Percentiles rank a stretch among this genome's conserved stretches.
Conservation (phyloP, 1,140 invertebrate genomes). For the Drosophila paulistorum region DNA sequence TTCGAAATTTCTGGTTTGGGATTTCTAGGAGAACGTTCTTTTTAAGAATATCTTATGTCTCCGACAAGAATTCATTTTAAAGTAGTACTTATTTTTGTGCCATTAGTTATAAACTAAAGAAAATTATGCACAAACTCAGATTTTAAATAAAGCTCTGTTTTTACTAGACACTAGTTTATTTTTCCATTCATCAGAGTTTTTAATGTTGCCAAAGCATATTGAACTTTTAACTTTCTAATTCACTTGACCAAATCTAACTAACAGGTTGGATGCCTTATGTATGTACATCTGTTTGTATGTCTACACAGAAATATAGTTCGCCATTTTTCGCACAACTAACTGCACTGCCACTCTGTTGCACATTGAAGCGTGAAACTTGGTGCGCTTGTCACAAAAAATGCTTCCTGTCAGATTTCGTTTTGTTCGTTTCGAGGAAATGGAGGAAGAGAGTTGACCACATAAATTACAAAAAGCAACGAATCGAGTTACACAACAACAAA, state of each 20-base stretch:
- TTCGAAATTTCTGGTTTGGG: too few species aligned
- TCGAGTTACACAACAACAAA: slow-evolving; percentile 57
- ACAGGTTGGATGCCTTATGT: slow-evolving; percentile 46
- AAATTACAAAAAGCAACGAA: slow-evolving; percentile 66
- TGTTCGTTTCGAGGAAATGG: slow-evolving; percentile 21
- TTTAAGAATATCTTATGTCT: too few species aligned
- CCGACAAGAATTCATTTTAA: too few species aligned
- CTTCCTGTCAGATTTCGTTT: slow-evolving; percentile 68
- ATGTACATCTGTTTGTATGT: slow-evolving; percentile 10
- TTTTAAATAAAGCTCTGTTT: too few species aligned
- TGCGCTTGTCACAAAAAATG: slow-evolving; percentile 77
- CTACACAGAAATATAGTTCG: too few species aligned
- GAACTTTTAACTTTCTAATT: slow-evolving; percentile 59
- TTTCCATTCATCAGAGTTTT: not conserved
- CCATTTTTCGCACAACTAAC: not conserved
- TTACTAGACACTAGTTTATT: too few species aligned
- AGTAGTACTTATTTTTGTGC: too few species aligned
- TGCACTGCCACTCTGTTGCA: slow-evolving; percentile 53
- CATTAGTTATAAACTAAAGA: too few species aligned
- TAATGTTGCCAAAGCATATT: slow-evolving; percentile 51
- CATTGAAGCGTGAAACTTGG: slow-evolving; percentile 77
- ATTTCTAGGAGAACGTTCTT: too few species aligned
- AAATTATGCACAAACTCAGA: too few species aligned
- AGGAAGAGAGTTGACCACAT: slow-evolving; percentile 55
- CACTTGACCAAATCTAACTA: slow-evolving; percentile 20